Percentiles rank a stretch among this genome's conserved stretches.
Evolutionary conservation across 2,797 vertebrate genomes (phyloP).

Genomic region (Channallabes apus): DNA sequence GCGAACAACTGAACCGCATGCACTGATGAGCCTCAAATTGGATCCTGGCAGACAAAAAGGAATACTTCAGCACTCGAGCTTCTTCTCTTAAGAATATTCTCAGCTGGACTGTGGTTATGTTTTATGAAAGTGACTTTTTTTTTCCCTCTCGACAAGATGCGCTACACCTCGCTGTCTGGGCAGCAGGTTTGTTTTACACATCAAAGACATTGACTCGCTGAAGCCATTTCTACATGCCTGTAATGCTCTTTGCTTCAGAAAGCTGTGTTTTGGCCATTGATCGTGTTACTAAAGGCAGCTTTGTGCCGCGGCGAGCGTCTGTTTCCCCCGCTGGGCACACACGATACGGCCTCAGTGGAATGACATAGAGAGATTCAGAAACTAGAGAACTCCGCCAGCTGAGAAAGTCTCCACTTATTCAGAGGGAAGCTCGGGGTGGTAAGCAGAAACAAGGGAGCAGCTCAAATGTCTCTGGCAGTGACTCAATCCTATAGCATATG

Average conservation of each 20-base stretch:
- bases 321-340: constrained; percentile 67
- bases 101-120: constrained; percentile 70
- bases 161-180: constrained; percentile 63
- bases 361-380: constrained; percentile 60
- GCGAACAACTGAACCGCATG: constrained; percentile 28
- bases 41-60: not conserved
- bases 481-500: constrained; percentile 25
- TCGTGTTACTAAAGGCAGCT: constrained; percentile 74
- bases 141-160: constrained; percentile 61
- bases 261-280: constrained; percentile 71
- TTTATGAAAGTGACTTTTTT: constrained; percentile 63
- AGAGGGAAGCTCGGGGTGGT: constrained; percentile 34
- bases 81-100: constrained; percentile 69
- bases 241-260: constrained; percentile 77
- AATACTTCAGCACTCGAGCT: constrained; percentile 46
- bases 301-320: constrained; percentile 63
- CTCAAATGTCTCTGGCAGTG: constrained; percentile 22
- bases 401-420: constrained; percentile 44
- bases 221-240: constrained; percentile 70
- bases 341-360: constrained; percentile 67
- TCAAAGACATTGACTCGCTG: constrained; percentile 75
- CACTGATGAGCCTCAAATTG: constrained; percentile 14
- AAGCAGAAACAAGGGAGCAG: constrained; percentile 36
- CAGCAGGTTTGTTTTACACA: constrained; percentile 67
- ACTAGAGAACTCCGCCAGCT: constrained; percentile 27